phyloP scores from a whole-genome alignment of 2,113 vertebrate genomes.

The Oryctolagus cuniculus region mOryCun1.1 NC_091434.1:9622001-9622500 shows the following conservation, averaged over 20 bases:
- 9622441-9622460: neutral
- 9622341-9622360: fast-evolving
- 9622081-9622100: conserved; percentile 27
- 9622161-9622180: neutral
- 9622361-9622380: neutral
- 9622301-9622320: neutral
- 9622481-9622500: neutral
- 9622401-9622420: neutral
- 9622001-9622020: conserved; percentile 37
- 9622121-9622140: neutral
- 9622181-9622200: neutral
- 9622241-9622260: neutral
- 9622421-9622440: neutral
- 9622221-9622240: neutral
- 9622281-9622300: neutral
- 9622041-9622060: conserved; percentile 44
- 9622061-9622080: conserved; percentile 24
- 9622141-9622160: neutral
- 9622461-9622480: neutral
- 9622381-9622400: neutral
- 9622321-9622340: neutral
- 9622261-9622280: neutral
- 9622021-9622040: conserved; percentile 55
- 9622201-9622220: neutral
- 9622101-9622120: conserved; percentile 16